A percentile compares a stretch with the other conserved stretches of the same genome.
These are phyloP conservation scores for Lysandra bellargus DNA, from an alignment of 2,888 invertebrate species.

Conservation along the genomic window DNA sequence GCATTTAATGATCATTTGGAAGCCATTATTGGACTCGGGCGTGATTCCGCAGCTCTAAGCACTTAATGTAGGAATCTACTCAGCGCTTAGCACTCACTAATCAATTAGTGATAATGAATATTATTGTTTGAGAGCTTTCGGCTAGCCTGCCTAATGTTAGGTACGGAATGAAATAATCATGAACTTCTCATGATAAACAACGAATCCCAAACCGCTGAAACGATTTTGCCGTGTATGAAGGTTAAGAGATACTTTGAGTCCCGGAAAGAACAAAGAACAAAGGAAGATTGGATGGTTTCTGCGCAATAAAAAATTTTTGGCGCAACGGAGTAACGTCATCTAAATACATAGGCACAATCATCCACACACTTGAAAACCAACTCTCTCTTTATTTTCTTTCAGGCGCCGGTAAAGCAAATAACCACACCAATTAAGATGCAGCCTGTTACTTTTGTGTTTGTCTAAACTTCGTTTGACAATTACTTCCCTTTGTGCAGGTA, in stretches of 20 bases:
- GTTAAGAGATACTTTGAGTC: too few species aligned
- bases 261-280: too few species aligned
- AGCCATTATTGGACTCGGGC: not conserved
- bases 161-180: not conserved
- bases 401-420: not conserved
- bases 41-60: slow-evolving; percentile 14
- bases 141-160: not conserved
- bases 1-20: slow-evolving; percentile 5
- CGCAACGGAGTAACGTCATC: too few species aligned
- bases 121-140: slow-evolving; percentile 15
- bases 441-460: slow-evolving; percentile 27
- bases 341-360: too few species aligned
- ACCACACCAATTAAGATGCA: slow-evolving; percentile 9
- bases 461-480: slow-evolving; percentile 45
- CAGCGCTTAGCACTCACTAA: slow-evolving; percentile 5
- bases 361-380: not conserved
- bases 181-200: not conserved
- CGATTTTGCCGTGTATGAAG: too few species aligned
- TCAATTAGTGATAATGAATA: slow-evolving; percentile 16
- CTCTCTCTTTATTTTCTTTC: not conserved
- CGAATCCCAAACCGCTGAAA: too few species aligned
- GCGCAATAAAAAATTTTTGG: too few species aligned
- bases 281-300: too few species aligned
- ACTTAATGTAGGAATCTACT: slow-evolving; percentile 17
- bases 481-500: slow-evolving; percentile 55